These are phyloP conservation scores for Varanus komodoensis DNA, from an alignment of 2,113 vertebrate genomes.

Conservation along the genomic window DNA sequence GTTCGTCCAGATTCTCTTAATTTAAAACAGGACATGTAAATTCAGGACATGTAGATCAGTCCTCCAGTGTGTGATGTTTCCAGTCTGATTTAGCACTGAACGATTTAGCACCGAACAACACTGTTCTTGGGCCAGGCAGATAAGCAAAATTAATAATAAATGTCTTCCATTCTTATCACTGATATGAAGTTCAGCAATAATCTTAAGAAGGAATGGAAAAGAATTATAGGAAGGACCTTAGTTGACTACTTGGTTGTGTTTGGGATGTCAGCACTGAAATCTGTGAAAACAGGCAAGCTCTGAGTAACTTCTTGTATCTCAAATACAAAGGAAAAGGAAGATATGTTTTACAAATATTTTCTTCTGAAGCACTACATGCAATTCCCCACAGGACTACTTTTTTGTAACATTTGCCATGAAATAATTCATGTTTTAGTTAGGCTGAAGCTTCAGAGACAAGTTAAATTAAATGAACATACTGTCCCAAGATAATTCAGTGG, in stretches of 20 bases:
- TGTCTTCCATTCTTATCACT: not conserved
- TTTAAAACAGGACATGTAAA: not conserved
- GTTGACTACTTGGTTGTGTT: not conserved
- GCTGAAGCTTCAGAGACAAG: not conserved
- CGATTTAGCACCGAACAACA: not conserved
- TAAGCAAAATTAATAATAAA: slow-evolving; percentile 5
- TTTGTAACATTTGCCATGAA: not conserved
- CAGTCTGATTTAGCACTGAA: not conserved
- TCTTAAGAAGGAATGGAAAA: not conserved
- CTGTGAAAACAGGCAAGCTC: not conserved
- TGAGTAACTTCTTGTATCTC: not conserved
- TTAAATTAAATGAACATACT: not conserved
- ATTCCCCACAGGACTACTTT: not conserved
- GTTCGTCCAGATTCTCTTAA: not conserved
- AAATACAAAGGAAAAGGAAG: not conserved
- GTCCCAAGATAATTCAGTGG: not conserved
- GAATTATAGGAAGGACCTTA: not conserved
- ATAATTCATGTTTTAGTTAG: not conserved
- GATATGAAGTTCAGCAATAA: not conserved
- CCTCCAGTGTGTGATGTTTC: not conserved
- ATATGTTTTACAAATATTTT: not conserved
- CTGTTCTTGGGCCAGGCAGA: not conserved
- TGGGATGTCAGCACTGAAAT: not conserved
- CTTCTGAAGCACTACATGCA: not conserved
- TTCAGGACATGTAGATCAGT: not conserved